Base-by-base conservation (phyloP, 2,113 vertebrate genomes). In the Cottus gobio region DNA sequence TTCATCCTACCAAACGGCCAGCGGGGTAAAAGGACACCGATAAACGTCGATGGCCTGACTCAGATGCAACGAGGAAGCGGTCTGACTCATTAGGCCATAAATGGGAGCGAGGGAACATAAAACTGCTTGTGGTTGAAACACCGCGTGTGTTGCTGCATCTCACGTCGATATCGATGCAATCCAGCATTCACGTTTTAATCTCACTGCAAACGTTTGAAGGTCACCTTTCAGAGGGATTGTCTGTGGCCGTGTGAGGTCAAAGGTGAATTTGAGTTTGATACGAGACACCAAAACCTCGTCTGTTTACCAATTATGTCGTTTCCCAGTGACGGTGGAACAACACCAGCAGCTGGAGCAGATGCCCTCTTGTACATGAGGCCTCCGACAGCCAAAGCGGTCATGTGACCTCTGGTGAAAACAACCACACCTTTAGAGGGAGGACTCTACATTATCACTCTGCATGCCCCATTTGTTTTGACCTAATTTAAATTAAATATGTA, bases 31-130 rank as follows among this genome's bases (percentile, higher is more conserved):
- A 57, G 26, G 66, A 83, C 70, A 42, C 75, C 30, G 34, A 75
- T 82, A 78, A 88, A 90, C 58, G 61, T 37, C 8, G 34, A 66
- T 48, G n/a, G 36, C n/a, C 26, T 75, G 56, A 78, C 22, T 80
- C 78, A 84, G 68, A 26, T 8, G 5, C 7, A 11, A 69, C 26
- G 31, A 61, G 26, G 37, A 79, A 72, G 69, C 13, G 36, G 64
- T 56, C 1, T 79, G 85, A 91, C 76, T 86, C 83, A 89, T 76
- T 28, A 70, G 56, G 24, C 71, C 74, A 70, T 82, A 86, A 84
- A 89, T 67, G 82, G 66, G 64, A 71, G 24, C 52, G 3, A 8
- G 37, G 60, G 20, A 86, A 75, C 34, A 85, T 89, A 71, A 86
- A 87, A 79, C 69, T 61, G 20, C 67, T 22, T 22, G 34, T 73